Percentiles rank a stretch among this genome's conserved stretches.
Evolutionary conservation across 2,888 invertebrate species (phyloP).

Genomic region (Heliconius erato): DNA sequence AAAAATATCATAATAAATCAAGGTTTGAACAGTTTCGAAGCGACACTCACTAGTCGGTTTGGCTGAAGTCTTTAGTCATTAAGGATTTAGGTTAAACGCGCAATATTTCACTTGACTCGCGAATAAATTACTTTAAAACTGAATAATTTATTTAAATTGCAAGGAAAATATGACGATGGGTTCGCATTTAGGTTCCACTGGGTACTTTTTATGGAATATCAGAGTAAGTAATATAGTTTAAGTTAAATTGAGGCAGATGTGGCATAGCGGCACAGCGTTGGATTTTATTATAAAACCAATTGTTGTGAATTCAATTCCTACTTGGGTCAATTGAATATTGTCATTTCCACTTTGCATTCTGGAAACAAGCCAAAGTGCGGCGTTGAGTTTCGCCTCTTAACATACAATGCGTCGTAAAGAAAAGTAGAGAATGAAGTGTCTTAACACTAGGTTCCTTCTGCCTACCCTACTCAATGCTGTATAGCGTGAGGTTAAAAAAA

Average conservation of each 20-base stretch:
- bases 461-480: neutral
- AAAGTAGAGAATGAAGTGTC: no score
- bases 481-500: no score
- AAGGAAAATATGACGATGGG: conserved; percentile 1
- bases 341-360: neutral
- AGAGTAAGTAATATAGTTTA: neutral
- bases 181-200: neutral
- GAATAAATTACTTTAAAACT: conserved; percentile 42
- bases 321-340: neutral
- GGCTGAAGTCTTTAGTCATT: conserved; percentile 32
- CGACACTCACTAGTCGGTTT: conserved; percentile 20
- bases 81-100: conserved; percentile 46
- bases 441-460: neutral
- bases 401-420: no score
- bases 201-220: neutral
- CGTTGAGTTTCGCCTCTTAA: no score
- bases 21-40: conserved; percentile 24
- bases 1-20: conserved; percentile 25
- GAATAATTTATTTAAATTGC: conserved; percentile 41
- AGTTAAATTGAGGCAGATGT: neutral
- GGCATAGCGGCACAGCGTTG: neutral
- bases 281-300: neutral
- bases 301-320: neutral
- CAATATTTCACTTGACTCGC: conserved; percentile 38
- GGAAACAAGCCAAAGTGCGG: neutral